Base-by-base conservation (phyloP, 2,113 vertebrate species). In the Cynoglossus semilaevis region DNA sequence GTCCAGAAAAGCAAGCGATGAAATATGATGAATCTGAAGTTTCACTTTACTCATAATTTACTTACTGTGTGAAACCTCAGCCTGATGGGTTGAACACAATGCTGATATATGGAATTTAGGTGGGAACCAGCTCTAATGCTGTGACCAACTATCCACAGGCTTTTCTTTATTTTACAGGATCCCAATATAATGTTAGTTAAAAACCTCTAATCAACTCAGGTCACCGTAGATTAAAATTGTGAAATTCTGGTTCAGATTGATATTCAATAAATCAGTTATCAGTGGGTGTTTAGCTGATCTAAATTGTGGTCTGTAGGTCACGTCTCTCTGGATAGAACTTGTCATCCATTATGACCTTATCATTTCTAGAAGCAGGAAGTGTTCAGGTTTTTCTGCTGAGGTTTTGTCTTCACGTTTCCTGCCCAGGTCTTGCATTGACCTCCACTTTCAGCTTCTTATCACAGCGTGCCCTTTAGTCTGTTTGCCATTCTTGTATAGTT, bases 321-420 rank as follows among this genome's bases (percentile, higher is more conserved):
- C 12, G 16, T 35, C 16, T 15, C 55, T n/a, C 14, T 46, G 13
- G 13, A 51, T 8, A 12, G 18, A 16, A 52, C 46, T 22, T 1
- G 5, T 41, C 36, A 35, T 13, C 14, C 17, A n/a, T 13, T 35
- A 7, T n/a, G 22, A 15, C 49, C 67, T 16, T 9, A 35, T 15
- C 12, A 36, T 63, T 70, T 59, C 38, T 40, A 36, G 59, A 66
- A 63, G 65, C 67, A 79, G 79, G 81, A 85, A 57, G 65, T 63
- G 5, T 13, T 19, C 36, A 18, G 34, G 19, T 29, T 58, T 82
- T 87, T 82, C 61, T 80, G 76, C 80, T 87, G 84, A 85, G 37
- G 40, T 71, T 71, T 67, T 12, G 47, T 14, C 58, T 61, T 14
- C 6, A 67, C 47, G 42, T 76, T 79, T 87, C 83, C 80, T 65